phyloP scores from a whole-genome alignment of 2,113 vertebrate genomes.

The Istiophorus platypterus region DNA sequence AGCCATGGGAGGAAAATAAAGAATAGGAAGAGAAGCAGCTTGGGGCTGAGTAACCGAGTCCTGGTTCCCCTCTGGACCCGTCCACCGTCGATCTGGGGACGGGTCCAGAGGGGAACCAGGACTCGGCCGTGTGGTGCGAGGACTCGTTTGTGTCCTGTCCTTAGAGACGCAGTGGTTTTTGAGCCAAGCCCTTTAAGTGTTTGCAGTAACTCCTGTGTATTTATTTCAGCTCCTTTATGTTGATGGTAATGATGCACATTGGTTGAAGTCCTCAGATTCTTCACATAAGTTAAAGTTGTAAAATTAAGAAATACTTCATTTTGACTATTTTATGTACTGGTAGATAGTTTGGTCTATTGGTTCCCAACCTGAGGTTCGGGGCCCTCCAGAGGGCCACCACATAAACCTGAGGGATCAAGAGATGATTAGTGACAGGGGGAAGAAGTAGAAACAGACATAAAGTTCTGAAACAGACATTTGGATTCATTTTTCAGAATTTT shows the following conservation, averaged over 20 bases:
- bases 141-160: neutral
- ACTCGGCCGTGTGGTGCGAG: conserved; percentile 56
- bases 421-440: too few relatives aligned
- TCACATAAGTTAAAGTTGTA: neutral
- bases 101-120: conserved; percentile 68
- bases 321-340: too few relatives aligned
- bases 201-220: neutral
- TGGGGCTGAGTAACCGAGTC: conserved; percentile 88
- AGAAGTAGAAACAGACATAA: too few relatives aligned
- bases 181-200: neutral
- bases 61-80: conserved; percentile 68
- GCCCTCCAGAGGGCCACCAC: too few relatives aligned
- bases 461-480: too few relatives aligned
- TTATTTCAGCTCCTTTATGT: too few relatives aligned
- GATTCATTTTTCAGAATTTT: too few relatives aligned
- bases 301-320: too few relatives aligned
- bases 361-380: too few relatives aligned
- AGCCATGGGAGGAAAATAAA: conserved; percentile 87
- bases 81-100: neutral
- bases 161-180: neutral
- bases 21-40: conserved; percentile 83
- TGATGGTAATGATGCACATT: neutral
- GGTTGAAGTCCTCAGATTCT: neutral
- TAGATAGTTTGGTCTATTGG: too few relatives aligned
- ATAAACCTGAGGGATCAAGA: too few relatives aligned